Base-by-base conservation (phyloP, 1,140 invertebrate genomes). In the Drosophila yakuba region DNA sequence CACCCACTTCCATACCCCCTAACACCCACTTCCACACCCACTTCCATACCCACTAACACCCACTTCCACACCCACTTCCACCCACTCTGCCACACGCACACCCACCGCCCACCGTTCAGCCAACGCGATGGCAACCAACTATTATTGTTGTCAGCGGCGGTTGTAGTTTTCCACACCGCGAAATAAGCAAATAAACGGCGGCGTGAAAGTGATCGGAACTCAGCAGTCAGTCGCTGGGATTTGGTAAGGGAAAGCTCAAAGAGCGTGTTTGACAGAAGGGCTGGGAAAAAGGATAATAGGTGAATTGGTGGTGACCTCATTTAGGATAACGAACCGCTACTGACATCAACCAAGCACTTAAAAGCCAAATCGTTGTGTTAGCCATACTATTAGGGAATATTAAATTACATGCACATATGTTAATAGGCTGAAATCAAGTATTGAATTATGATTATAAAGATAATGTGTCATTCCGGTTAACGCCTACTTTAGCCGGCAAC, bases 111-210 rank as follows among this genome's bases (percentile, higher is more conserved):
- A 10, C 23, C 17, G n/a, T 25, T n/a, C 23, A 41, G n/a, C 17
- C 63, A 38, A 32, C 44, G 35, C 44, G 35, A 35, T 44, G 55
- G 55, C 54, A 59, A 52, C 45, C 38, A 50, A 56, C 60, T 59
- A 54, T 66, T 75, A 58, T 66, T 74, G 72, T 63, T 62, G 69
- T 74, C 45, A 52, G 41, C 67, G 41, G 41, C 50, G 17, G 17
- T 71, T 56, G 64, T 45, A 66, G 59, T 67, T 67, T 67, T 44
- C 50, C 64, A 48, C 67, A 57, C 67, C 71, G 72, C 73, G 41
- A 58, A 64, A 75, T 76, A 75, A 57, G 73, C 73, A 75, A 75
- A 75, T 75, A 75, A 57, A 66, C 45, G 54, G 41, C 28, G 50
- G 47, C 61, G 54, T 41, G 45, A 43, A 66, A 75, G 25, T n/a